These are phyloP conservation scores for Dunckerocampus dactyliophorus DNA, from an alignment of 2,113 vertebrate species.

Conservation along the genomic window DNA sequence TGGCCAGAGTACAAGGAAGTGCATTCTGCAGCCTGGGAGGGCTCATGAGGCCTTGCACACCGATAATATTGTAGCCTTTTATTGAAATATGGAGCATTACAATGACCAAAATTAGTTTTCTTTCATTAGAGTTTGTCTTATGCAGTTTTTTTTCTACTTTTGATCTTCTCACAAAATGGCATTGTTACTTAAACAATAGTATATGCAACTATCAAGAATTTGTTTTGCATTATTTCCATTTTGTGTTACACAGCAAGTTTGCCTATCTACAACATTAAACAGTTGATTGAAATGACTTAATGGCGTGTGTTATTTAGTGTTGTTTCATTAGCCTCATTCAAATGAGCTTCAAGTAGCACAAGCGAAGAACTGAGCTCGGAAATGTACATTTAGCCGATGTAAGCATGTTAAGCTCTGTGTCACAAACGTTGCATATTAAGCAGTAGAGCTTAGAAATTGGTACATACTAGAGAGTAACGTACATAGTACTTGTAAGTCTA, in stretches of 20 bases:
- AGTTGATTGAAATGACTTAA: slow-evolving; percentile 85
- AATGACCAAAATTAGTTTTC: slow-evolving; percentile 75
- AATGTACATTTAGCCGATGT: slow-evolving; percentile 38
- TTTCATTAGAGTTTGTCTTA: slow-evolving; percentile 44
- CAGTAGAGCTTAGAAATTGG: too few relatives aligned
- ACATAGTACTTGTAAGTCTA: too few relatives aligned
- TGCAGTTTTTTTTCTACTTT: slow-evolving; percentile 52
- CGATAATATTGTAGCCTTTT: slow-evolving; percentile 54
- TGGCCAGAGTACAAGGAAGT: slow-evolving; percentile 34
- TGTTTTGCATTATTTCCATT: slow-evolving; percentile 72
- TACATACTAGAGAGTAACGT: too few relatives aligned
- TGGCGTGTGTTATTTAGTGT: slow-evolving; percentile 66
- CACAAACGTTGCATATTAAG: too few relatives aligned
- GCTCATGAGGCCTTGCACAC: slow-evolving; percentile 39
- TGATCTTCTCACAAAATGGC: slow-evolving; percentile 68
- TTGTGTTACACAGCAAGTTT: slow-evolving; percentile 85
- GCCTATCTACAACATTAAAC: slow-evolving; percentile 96
- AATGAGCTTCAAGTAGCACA: slow-evolving; percentile 64
- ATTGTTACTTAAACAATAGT: slow-evolving; percentile 84
- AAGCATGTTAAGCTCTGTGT: slow-evolving; percentile 1
- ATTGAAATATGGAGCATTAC: slow-evolving; percentile 52
- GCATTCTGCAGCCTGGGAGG: slow-evolving; percentile 32
- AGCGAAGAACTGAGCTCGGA: slow-evolving; percentile 35
- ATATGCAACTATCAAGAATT: slow-evolving; percentile 83
- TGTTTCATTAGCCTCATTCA: slow-evolving; percentile 54